Conservation (phyloP, 2,113 vertebrate genomes). For the Petrocephalus zakoni region DNA sequence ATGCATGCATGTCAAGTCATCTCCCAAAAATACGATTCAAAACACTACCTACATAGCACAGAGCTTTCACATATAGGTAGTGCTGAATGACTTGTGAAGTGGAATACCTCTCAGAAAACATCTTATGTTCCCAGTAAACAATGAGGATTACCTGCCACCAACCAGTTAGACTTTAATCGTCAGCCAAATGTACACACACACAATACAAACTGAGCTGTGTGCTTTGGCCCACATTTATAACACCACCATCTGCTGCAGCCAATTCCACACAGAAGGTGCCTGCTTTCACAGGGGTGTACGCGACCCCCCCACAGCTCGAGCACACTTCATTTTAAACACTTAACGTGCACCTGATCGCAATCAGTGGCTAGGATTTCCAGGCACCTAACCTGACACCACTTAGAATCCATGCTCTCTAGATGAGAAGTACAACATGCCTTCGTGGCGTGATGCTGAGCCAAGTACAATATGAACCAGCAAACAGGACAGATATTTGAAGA, state of each 20-base stretch:
- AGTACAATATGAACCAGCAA: not conserved
- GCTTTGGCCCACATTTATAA: not conserved
- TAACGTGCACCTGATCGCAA: not conserved
- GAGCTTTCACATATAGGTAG: not conserved
- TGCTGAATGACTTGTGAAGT: not conserved
- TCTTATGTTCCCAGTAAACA: not conserved
- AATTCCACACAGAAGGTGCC: not conserved
- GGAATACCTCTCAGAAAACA: not conserved
- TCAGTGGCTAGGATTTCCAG: not conserved
- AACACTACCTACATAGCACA: not conserved
- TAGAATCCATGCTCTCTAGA: not conserved
- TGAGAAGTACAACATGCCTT: not conserved
- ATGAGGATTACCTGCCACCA: not conserved
- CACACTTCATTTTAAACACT: not conserved
- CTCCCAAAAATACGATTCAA: not conserved
- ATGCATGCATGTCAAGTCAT: not conserved
- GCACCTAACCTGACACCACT: not conserved
- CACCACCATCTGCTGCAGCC: not conserved
- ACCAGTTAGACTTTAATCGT: not conserved
- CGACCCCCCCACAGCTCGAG: not conserved
- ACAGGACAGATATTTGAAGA: not conserved
- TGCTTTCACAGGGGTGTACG: not conserved
- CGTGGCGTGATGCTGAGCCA: not conserved
- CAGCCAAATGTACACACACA: not conserved
- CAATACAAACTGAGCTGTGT: not conserved